Evolutionary conservation across 2,113 vertebrate species (phyloP).

Genomic region (Tauraco erythrolophus): DNA sequence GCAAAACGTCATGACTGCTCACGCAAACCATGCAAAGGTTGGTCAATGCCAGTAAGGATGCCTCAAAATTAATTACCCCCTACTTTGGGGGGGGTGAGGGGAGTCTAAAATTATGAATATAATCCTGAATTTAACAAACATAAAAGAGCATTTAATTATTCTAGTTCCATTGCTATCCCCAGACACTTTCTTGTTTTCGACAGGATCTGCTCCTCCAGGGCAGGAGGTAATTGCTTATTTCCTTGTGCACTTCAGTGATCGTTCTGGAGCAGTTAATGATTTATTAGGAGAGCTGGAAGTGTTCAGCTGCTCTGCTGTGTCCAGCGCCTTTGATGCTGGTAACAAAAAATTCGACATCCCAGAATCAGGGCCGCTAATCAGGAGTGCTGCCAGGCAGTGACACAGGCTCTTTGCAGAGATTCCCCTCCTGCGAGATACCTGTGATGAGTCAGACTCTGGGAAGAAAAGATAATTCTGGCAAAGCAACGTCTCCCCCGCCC

Average conservation of each 20-base stretch:
- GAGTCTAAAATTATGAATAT: background rate
- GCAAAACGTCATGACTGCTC: background rate
- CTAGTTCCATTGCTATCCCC: background rate
- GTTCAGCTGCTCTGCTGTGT: background rate
- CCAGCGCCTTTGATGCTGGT: background rate
- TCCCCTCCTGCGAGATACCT: background rate
- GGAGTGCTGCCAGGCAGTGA: background rate
- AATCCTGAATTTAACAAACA: background rate
- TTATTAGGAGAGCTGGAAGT: slow-evolving; percentile 24
- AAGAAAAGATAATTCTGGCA: background rate
- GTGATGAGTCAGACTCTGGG: background rate
- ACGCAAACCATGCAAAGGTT: fast-evolving
- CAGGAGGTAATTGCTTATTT: slow-evolving; percentile 57
- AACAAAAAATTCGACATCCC: background rate
- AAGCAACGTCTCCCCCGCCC: background rate
- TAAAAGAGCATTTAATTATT: slow-evolving; percentile 32
- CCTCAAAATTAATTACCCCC: background rate
- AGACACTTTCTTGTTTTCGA: background rate
- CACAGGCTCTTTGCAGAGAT: background rate
- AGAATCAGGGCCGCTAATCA: background rate
- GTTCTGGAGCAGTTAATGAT: slow-evolving; percentile 46
- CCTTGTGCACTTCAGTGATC: background rate
- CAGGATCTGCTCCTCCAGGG: slow-evolving; percentile 40
- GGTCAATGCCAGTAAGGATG: background rate
- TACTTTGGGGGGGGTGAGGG: background rate